Evolutionary conservation across 2,113 vertebrate genomes (phyloP).

Genomic region (Myrmophylax atrothorax): DNA sequence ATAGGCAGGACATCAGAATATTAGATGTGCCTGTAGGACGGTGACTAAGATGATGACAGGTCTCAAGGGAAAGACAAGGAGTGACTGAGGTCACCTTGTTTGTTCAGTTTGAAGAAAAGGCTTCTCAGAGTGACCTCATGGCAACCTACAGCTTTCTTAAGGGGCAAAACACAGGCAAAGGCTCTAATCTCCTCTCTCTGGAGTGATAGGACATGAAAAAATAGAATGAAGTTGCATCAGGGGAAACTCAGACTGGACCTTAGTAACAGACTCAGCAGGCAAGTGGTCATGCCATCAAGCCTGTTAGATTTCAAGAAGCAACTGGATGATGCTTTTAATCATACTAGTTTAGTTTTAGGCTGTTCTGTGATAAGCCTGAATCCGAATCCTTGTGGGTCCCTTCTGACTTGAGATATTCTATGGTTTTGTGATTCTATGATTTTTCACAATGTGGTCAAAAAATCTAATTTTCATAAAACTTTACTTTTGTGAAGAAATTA

Average conservation of each 20-base stretch:
- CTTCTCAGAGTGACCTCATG: background rate
- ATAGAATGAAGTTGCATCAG: background rate
- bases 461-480: rapidly evolving
- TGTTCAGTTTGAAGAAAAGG: background rate
- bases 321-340: background rate
- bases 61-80: background rate
- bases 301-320: background rate
- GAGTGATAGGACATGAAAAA: rapidly evolving
- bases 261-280: background rate
- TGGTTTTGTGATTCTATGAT: background rate
- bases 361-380: background rate
- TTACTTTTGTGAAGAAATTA: background rate
- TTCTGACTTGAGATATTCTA: background rate
- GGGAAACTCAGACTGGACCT: background rate
- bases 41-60: background rate
- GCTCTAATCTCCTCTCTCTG: background rate
- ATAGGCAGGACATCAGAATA: background rate
- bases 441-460: background rate
- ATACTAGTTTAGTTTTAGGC: background rate
- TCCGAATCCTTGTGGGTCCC: background rate
- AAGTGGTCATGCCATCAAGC: background rate
- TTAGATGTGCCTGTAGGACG: background rate
- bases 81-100: background rate
- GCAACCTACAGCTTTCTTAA: background rate
- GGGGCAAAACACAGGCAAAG: rapidly evolving